Evolutionary conservation across 2,113 vertebrate species (phyloP).

Genomic region (Chlorocebus sabaeus): DNA sequence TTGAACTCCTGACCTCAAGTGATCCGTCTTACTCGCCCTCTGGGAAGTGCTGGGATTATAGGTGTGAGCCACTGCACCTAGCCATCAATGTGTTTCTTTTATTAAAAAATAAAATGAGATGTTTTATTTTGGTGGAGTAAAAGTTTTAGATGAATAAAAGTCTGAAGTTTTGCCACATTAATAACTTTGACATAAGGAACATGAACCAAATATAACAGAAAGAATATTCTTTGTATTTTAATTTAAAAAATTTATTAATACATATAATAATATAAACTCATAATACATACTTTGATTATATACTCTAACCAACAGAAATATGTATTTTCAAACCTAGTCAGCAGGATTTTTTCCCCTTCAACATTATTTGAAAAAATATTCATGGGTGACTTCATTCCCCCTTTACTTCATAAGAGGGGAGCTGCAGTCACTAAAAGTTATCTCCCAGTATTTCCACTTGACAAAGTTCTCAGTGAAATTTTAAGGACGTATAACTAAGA

Average conservation of each 20-base stretch:
- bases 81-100: not conserved
- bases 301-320: not conserved
- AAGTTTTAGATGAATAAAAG: not conserved
- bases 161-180: not conserved
- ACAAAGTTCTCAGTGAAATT: not conserved
- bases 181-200: not conserved
- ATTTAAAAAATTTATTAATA: not conserved
- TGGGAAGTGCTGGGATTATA: too few relatives aligned
- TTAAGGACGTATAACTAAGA: not conserved
- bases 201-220: not conserved
- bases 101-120: not conserved
- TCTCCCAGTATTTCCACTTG: not conserved
- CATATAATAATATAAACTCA: not conserved
- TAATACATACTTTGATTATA: not conserved
- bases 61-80: too few relatives aligned
- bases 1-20: too few relatives aligned
- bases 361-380: not conserved
- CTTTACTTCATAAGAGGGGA: not conserved
- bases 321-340: not conserved
- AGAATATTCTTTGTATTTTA: not conserved
- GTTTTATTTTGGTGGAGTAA: not conserved
- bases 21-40: too few relatives aligned
- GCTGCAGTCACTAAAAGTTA: not conserved
- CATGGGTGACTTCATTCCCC: not conserved
- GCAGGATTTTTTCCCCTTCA: not conserved